Base-by-base conservation (phyloP, 1,140 invertebrate species). In the Polypedilum pembai region DNA sequence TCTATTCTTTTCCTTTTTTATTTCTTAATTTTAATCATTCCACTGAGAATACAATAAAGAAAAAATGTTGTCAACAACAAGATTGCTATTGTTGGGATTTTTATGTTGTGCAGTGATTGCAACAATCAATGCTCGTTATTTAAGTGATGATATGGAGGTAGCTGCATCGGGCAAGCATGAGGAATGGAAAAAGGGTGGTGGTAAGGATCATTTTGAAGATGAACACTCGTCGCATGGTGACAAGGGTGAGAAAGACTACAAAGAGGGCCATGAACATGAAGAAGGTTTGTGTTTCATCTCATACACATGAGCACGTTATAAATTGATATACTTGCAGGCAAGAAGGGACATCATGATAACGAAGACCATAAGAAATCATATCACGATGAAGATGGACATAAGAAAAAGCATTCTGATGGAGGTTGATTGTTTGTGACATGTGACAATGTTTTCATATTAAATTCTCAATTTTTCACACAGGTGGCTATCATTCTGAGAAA, bases 321-420 rank as follows among this genome's bases (percentile, higher is more conserved):
- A 56, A 56, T 56, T 56, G 45, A 56, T 56, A 15, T n/a, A n/a
- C 45, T 56, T 56, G 45, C n/a, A 56, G 45, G 87, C 0, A 86
- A 88, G 69, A 87, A 92, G 76, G 90, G 89, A 0, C 86, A 91
- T 77, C 88, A 90, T 76, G 89, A 88, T 21, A 89, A 90, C 79
- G 88, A 90, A 76, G 86, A 89, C 77, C 86, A 91, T 76, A 86
- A 87, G 74, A 88, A 88, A 0, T 88, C 92, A 79, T 87, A 92
- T 78, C 86, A 87, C 66, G 90, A 91, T 76, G 86, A 92, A 75
- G 86, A 87, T 15, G 91, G 90, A 0, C 88, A 92, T 77, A 88
- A 91, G 77, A 91, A 92, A 78, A 87, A 88, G 74, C 88, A 92
- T 78, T 89, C 92, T 79, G 89, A 92, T 77, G 88, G 90, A 77